A percentile compares a stretch with the other conserved stretches of the same genome.
Evolutionary conservation across 2,888 invertebrate genomes (phyloP).

Genomic region (Teinopalpus imperialis): DNA sequence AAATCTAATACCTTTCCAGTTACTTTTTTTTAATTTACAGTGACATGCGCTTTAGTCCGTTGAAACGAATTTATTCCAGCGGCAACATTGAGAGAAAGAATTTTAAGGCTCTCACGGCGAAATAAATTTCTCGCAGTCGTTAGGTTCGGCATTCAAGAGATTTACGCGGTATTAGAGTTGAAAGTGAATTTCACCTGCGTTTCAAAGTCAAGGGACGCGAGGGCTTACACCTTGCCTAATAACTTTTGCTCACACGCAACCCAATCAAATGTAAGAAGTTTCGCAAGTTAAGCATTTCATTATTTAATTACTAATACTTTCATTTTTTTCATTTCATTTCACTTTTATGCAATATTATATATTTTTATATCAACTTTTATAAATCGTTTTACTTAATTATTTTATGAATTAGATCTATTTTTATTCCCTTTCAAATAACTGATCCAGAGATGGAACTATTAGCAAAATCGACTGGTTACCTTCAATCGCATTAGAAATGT

Average conservation of each 20-base stretch:
- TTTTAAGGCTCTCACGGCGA: slow-evolving; percentile 7
- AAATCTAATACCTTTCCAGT: too few species aligned
- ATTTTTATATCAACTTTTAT: too few species aligned
- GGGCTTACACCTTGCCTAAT: neutral
- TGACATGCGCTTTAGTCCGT: slow-evolving; percentile 3
- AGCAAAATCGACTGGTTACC: too few species aligned
- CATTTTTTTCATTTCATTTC: too few species aligned
- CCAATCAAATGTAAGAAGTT: neutral
- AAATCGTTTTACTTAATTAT: too few species aligned
- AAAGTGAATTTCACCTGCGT: slow-evolving; percentile 15
- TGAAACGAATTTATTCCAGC: slow-evolving; percentile 9
- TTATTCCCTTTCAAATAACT: too few species aligned
- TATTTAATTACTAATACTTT: too few species aligned
- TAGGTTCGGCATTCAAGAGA: slow-evolving; percentile 13
- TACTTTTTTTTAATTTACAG: slow-evolving; percentile 17
- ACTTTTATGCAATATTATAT: too few species aligned
- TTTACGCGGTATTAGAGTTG: slow-evolving; percentile 13
- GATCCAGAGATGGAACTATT: too few species aligned
- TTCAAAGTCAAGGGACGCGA: neutral
- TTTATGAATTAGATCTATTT: too few species aligned
- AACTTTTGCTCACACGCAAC: neutral
- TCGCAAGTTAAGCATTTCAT: too few species aligned
- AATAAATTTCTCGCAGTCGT: slow-evolving; percentile 14
- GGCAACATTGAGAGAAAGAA: slow-evolving; percentile 3
- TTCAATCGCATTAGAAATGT: too few species aligned